Base-by-base conservation (phyloP, 2,797 vertebrate genomes). In the Neopelma chrysocephalum region DNA sequence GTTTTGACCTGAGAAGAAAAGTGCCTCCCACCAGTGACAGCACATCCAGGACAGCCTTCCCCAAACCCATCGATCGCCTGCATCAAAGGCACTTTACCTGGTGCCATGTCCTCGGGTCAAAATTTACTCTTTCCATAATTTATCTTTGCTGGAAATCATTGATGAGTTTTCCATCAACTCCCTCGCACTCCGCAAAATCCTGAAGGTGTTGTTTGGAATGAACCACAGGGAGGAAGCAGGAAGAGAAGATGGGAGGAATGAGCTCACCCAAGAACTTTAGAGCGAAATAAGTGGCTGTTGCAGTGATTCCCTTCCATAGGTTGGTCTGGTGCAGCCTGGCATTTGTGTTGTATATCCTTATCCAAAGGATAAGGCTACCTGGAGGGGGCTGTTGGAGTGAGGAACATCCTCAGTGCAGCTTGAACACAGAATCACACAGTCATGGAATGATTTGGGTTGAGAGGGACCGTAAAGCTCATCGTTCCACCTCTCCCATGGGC, bases 401-500 rank as follows among this genome's bases (percentile, higher is more conserved):
- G 68, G 50, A 80, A 20, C 50, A 8, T 45, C 50, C 47, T 68
- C 1, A 1, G 18, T 27, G 48, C 25, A 53, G 10, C 70, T 25
- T 3, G 0, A 5, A 29, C 4, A 0, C 3, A 47, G 72, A 60
- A 29, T 45, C 26, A 34, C n/a, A 13, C 22, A 36, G 21, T 57
- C 4, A 1, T 32, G 72, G 64, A 10, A 20, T 61, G 62, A 47
- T 2, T 15, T 29, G 23, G 40, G n/a, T 32, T 61, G 36, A 62
- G 9, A n/a, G 11, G 47, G n/a, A n/a, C 19, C n/a, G 23, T 2
- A 29, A 45, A 60, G 8, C 32, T 15, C 45, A 51, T 3, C 51
- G 0, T 54, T 0, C n/a, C n/a, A 27, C 3, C 25, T n/a, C 12
- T 45, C 6, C 76, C 36, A 23, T n/a, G 43, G 58, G 22, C 53